These are phyloP conservation scores for Phalangium opilio DNA, from an alignment of 2,888 invertebrate genomes.

Conservation along the genomic window DNA sequence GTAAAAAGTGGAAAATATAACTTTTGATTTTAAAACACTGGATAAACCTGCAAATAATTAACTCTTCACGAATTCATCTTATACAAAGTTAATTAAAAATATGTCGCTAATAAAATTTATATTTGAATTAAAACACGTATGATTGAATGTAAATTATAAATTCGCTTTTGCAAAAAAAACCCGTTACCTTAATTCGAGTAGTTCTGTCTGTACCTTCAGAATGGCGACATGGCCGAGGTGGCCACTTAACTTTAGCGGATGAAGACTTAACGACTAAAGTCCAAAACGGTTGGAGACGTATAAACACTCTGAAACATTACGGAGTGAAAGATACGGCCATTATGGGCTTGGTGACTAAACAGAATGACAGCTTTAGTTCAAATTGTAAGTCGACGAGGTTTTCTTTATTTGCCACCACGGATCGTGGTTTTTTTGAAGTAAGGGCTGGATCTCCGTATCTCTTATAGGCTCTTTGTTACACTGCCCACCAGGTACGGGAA, in stretches of 20 bases:
- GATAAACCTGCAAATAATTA: no score
- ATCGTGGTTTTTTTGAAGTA: no score
- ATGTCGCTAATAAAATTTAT: no score
- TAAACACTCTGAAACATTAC: slow-evolving; percentile 85
- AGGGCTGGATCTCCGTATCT: no score
- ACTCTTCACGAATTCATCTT: no score
- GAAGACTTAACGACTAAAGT: slow-evolving; percentile 77
- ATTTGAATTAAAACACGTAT: no score
- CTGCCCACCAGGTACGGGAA: slow-evolving; percentile 11
- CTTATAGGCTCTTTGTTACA: background rate
- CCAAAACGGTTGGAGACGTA: slow-evolving; percentile 56
- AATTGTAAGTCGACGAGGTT: slow-evolving; percentile 40
- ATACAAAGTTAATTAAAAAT: no score
- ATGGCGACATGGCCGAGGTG: slow-evolving; percentile 79
- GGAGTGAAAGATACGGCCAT: slow-evolving; percentile 86
- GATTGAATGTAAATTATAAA: no score
- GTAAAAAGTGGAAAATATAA: no score
- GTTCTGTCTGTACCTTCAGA: slow-evolving; percentile 37
- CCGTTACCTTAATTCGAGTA: background rate
- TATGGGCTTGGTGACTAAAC: slow-evolving; percentile 72
- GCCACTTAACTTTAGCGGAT: slow-evolving; percentile 73
- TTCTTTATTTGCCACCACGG: no score
- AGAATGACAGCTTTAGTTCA: slow-evolving; percentile 31
- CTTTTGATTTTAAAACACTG: no score
- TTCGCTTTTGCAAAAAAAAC: background rate